Percentiles rank a stretch among this genome's conserved stretches.
Evolutionary conservation across 2,113 vertebrate genomes (phyloP).

Genomic region (Baryphthengus martii): DNA sequence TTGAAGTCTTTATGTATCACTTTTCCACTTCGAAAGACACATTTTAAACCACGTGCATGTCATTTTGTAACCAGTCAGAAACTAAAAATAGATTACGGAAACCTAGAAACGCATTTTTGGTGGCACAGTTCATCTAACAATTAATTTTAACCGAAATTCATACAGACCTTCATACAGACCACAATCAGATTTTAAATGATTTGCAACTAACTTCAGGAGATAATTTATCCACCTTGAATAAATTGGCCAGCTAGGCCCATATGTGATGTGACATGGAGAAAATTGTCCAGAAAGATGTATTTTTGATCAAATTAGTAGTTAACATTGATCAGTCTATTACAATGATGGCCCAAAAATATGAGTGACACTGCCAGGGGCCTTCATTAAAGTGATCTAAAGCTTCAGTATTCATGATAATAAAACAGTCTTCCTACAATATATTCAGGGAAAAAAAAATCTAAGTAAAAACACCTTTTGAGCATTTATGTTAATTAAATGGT

Average conservation of each 20-base stretch:
- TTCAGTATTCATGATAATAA: neutral
- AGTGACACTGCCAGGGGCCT: neutral
- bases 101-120: neutral
- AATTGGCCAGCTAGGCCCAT: neutral
- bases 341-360: neutral
- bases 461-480: neutral
- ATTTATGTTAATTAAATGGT: neutral
- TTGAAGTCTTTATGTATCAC: neutral
- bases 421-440: neutral
- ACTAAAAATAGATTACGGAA: neutral
- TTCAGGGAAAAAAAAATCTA: neutral
- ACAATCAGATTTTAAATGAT: neutral
- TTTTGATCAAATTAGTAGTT: neutral
- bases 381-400: neutral
- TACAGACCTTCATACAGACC: neutral
- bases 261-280: neutral
- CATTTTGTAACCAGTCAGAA: neutral
- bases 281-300: neutral
- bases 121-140: neutral
- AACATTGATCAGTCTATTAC: neutral
- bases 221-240: neutral
- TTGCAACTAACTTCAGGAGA: neutral
- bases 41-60: neutral
- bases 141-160: neutral
- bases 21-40: neutral